phyloP scores from a whole-genome alignment of 30 jellyfish, hydroid and myxozoan species.

The Mastigias papua region DNA sequence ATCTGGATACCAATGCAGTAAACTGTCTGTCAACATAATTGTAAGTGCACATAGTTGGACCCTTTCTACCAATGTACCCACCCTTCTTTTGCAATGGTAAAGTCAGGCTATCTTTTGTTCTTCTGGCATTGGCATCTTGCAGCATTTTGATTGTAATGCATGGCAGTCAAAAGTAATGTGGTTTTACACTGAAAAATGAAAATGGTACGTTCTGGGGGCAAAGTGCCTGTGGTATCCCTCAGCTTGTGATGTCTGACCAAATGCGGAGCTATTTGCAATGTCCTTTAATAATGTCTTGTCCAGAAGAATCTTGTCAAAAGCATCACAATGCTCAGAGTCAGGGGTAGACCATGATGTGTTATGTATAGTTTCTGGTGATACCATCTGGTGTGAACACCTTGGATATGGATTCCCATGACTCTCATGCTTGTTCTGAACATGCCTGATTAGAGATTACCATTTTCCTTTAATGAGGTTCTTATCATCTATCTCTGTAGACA shows the following conservation, averaged over 20 bases:
- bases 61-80: slow-evolving; percentile 42
- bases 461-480: slow-evolving; percentile 38
- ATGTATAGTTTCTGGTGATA: slow-evolving; percentile 46
- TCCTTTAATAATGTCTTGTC: slow-evolving; percentile 41
- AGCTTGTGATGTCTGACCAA: slow-evolving; percentile 53
- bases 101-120: slow-evolving; percentile 19
- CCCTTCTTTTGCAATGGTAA: slow-evolving; percentile 38
- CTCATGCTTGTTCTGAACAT: slow-evolving; percentile 48
- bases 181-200: slow-evolving; percentile 22
- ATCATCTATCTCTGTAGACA: slow-evolving; percentile 55
- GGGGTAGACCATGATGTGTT: slow-evolving; percentile 59
- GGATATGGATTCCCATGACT: slow-evolving; percentile 27
- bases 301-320: slow-evolving; percentile 36
- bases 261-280: slow-evolving; percentile 58
- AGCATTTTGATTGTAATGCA: slow-evolving; percentile 36
- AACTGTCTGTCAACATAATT: slow-evolving; percentile 46
- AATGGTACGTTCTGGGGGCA: slow-evolving; percentile 55
- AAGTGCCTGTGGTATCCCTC: slow-evolving; percentile 57
- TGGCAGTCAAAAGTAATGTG: slow-evolving; percentile 35
- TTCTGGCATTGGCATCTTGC: slow-evolving; percentile 38
- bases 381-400: slow-evolving; percentile 47
- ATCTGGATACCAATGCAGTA: slow-evolving; percentile 50
- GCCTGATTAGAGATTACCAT: slow-evolving; percentile 37
- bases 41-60: slow-evolving; percentile 58
- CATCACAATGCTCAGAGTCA: slow-evolving; percentile 63